These are phyloP conservation scores for Agonum fuliginosum DNA, from an alignment of 2,888 invertebrate genomes.

Conservation along the genomic window DNA sequence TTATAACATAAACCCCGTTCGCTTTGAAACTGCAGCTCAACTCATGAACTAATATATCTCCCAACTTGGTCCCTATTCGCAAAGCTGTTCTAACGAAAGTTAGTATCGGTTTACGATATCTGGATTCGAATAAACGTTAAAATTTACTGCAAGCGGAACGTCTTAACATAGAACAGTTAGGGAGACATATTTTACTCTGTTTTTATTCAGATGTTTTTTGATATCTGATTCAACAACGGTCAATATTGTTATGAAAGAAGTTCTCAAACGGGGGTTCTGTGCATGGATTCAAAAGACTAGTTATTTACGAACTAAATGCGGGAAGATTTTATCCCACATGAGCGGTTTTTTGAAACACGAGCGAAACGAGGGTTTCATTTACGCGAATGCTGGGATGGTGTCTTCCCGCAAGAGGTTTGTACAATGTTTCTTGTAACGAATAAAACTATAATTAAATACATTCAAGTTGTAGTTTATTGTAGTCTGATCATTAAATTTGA, in stretches of 20 bases:
- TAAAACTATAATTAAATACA: too few species aligned
- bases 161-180: slow-evolving; percentile 18
- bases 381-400: too few species aligned
- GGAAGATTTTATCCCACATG: too few species aligned
- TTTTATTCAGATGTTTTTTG: slow-evolving; percentile 26
- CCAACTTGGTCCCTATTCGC: slow-evolving; percentile 18
- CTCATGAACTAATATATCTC: slow-evolving; percentile 16
- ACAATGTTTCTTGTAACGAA: too few species aligned
- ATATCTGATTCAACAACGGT: slow-evolving; percentile 24
- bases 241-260: slow-evolving; percentile 8
- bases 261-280: background rate
- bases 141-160: slow-evolving; percentile 8
- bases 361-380: too few species aligned
- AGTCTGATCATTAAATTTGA: too few species aligned
- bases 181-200: slow-evolving; percentile 21
- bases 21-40: slow-evolving; percentile 13
- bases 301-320: too few species aligned
- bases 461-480: too few species aligned
- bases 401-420: too few species aligned
- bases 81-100: slow-evolving; percentile 15
- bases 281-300: too few species aligned
- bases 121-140: slow-evolving; percentile 16
- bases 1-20: background rate
- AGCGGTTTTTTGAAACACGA: too few species aligned
- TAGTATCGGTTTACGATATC: slow-evolving; percentile 27